Evolutionary conservation across 2,888 invertebrate species (phyloP), one percentile per base, ranked within the genome.

Genomic region (Apamea crenata): DNA sequence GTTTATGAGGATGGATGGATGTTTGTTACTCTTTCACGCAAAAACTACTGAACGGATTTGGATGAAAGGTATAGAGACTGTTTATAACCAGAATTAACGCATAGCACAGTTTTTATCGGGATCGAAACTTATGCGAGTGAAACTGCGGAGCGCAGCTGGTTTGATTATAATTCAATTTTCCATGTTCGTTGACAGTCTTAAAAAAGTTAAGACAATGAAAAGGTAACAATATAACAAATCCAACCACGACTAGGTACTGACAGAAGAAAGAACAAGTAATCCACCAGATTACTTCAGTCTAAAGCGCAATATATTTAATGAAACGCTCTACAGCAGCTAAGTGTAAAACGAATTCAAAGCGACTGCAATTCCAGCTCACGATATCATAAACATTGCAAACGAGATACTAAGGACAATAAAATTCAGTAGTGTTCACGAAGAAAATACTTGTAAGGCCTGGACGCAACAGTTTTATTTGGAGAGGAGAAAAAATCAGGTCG

Each of bases 381-480:
- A 87, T 83, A 87, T 83, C 72, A 81, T 82, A 89, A 90, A 89
- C 85, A 86, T 84, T 82, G 86, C 83, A 85, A 90, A 90, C 87
- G 79, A 84, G 84, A 90, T 89, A 87, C 83, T 81, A 84, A 89
- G 78, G 78, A 89, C 85, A 87, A 87, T 90, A 87, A 87, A 90
- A 85, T 84, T 82, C 84, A 87, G 68, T 81, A 88, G 85, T 80
- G 84, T 82, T 87, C 82, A 81, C 81, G 61, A 78, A 83, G 81
- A 86, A 84, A 88, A 77, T 83, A 82, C 77, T 88, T 80, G 78
- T 81, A 78, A 80, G 80, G 80, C 77, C 67, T 89, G 86, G 85
- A 87, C 83, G 90, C 88, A 90, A 91, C 90, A 89, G 88, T 89
- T 90, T 88, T 87, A 89, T 88, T 90, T 85, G 74, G 76, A 88